Evolutionary conservation across 2,797 vertebrate genomes (phyloP), one percentile per base, ranked within the genome.

Genomic region (Gymnothorax reevesii): DNA sequence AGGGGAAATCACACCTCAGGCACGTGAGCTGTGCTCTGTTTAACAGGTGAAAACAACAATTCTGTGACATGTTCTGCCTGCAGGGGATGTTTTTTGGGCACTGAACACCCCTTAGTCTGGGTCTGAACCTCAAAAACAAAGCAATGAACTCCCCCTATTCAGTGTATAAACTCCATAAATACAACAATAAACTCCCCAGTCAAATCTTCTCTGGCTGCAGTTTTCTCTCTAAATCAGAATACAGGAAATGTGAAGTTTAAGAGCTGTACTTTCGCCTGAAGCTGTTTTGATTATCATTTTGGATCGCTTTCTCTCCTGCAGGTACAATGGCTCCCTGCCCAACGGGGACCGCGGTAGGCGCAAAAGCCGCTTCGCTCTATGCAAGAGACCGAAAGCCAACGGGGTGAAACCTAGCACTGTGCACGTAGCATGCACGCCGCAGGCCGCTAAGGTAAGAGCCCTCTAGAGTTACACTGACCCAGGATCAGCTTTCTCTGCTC

Each of bases 351-450:
- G 97, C 92, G 97, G 97, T 90, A 95, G 97, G 90, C 94, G 97
- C 89, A 98, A 96, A 94, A 99, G 98, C 91, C 97, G 97, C 27
- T 99, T 99, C 89, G 95, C 97, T 92, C 93, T 99, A 90, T 96
- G 96, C 92, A 98, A 97, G 95, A 96, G 97, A 89, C 94, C 96
- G 89, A 98, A 96, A 91, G 96, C 98, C 93, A 99, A 97, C 88
- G 98, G 98, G 60, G 98, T 99, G 93, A 98, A 97, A 87, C 97
- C 98, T 54, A 98, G 98, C 93, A 98, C 97, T 0, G 96, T 98
- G 73, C 98, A 99, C 91, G 94, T 97, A 69, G 95, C 97, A 90
- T 97, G 96, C 92, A 98, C 97, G 0, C 97, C 97, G 82, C 97
- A 98, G 94, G 97, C 97, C 84, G 97, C 97, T 91, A 98, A 98